phyloP scores from a whole-genome alignment of 2,888 invertebrate species.

The Furcula furcula region DNA sequence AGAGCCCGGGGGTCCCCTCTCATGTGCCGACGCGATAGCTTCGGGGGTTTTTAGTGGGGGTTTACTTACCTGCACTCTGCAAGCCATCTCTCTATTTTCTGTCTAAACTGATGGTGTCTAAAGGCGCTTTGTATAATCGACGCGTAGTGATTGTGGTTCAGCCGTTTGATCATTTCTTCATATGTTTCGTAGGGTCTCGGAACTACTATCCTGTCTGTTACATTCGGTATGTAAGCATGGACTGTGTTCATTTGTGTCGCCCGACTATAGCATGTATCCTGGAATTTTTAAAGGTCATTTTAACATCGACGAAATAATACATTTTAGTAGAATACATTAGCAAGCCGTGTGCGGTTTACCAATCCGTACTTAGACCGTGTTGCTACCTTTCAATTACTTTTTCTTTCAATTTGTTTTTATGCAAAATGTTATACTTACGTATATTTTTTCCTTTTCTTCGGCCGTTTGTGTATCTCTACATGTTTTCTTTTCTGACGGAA shows the following conservation, averaged over 20 bases:
- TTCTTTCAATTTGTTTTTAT: too few species aligned
- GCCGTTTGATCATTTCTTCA: constrained; percentile 80
- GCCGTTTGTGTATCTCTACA: constrained; percentile 86
- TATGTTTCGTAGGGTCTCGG: constrained; percentile 85
- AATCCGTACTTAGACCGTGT: too few species aligned
- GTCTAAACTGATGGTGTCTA: constrained; percentile 78
- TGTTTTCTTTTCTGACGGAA: constrained; percentile 73
- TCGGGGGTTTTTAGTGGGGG: too few species aligned
- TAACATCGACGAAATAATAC: too few species aligned
- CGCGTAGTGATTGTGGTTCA: constrained; percentile 81
- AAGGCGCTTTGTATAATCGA: constrained; percentile 85
- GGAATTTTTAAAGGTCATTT: constrained; percentile 30
- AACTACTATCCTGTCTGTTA: constrained; percentile 83
- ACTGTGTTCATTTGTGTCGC: constrained; percentile 83
- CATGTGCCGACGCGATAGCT: too few species aligned
- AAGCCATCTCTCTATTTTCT: constrained; percentile 62
- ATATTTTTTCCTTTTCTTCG: constrained; percentile 70
- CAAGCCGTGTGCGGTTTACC: too few species aligned
- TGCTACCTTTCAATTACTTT: too few species aligned
- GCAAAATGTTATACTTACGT: constrained; percentile 66
- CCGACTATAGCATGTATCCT: constrained; percentile 78
- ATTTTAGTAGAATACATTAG: too few species aligned
- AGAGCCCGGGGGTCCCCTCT: too few species aligned
- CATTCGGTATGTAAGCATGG: constrained; percentile 82
- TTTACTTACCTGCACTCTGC: constrained; percentile 58